Evolutionary conservation across 1,140 invertebrate species (phyloP).

Genomic region (Ceratina calcarata): DNA sequence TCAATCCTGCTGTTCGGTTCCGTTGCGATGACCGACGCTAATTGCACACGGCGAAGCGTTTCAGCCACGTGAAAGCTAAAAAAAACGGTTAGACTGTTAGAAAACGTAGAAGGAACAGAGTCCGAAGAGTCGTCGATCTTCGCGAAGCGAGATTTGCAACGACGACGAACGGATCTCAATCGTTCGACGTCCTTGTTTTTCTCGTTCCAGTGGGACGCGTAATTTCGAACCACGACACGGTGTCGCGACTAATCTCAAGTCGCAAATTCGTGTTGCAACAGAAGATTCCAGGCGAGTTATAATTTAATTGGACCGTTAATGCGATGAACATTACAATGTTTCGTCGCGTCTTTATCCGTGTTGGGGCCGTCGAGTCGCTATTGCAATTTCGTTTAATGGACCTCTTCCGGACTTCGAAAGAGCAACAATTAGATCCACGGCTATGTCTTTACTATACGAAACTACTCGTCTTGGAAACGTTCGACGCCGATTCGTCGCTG

Average conservation of each 20-base stretch:
- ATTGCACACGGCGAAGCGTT: conserved; percentile 29
- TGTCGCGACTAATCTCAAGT: conserved; percentile 32
- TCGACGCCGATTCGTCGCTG: too few species aligned
- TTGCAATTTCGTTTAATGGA: conserved; percentile 58
- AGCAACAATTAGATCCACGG: conserved; percentile 48
- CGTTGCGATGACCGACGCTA: conserved; percentile 37
- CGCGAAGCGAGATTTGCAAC: too few species aligned
- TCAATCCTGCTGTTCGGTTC: conserved; percentile 34
- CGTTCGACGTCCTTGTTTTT: too few species aligned
- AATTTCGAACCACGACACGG: conserved; percentile 1
- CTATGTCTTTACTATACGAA: background rate
- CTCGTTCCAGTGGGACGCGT: background rate
- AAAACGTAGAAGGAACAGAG: background rate
- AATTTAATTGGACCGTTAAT: conserved; percentile 63
- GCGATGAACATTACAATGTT: conserved; percentile 52
- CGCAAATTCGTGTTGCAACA: conserved; percentile 36
- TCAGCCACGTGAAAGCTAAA: conserved; percentile 29
- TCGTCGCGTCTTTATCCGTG: conserved; percentile 49
- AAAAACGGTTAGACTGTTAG: background rate
- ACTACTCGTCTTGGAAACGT: conserved; percentile 12
- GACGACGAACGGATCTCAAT: too few species aligned
- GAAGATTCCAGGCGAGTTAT: conserved; percentile 46
- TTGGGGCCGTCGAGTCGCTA: conserved; percentile 53
- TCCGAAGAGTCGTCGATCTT: background rate
- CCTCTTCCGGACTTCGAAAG: conserved; percentile 59